These are phyloP conservation scores for Dipodomys merriami DNA, from an alignment of 2,113 vertebrate species.

Conservation along the genomic window DNA sequence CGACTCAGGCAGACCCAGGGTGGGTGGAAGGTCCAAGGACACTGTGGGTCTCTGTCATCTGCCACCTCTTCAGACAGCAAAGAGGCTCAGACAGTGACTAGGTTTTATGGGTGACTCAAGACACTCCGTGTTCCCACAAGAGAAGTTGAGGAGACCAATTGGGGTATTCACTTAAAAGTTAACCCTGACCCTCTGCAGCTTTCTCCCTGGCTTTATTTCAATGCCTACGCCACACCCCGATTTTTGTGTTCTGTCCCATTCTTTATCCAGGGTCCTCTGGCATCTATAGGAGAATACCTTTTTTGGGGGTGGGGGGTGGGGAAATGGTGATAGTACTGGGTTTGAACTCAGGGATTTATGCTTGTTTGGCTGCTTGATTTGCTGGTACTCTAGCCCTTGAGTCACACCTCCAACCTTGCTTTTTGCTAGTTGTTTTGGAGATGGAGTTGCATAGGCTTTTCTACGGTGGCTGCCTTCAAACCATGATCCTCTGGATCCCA, in stretches of 20 bases:
- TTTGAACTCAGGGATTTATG: too few species aligned
- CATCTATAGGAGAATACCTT: not conserved
- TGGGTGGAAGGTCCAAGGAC: not conserved
- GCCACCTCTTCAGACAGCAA: not conserved
- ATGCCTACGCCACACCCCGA: too few species aligned
- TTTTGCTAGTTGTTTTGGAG: too few species aligned
- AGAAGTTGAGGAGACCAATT: not conserved
- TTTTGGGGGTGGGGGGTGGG: not conserved
- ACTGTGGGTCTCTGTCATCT: not conserved
- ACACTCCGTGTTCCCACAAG: too few species aligned
- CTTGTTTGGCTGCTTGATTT: too few species aligned
- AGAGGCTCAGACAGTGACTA: not conserved
- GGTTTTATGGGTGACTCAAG: not conserved
- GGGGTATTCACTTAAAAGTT: too few species aligned
- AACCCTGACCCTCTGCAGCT: not conserved
- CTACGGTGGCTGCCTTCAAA: too few species aligned
- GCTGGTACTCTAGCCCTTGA: too few species aligned
- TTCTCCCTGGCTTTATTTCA: not conserved
- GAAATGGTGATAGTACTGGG: too few species aligned
- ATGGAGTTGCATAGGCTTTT: too few species aligned
- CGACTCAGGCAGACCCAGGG: slow-evolving; percentile 64
- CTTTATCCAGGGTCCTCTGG: not conserved
- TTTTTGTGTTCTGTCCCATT: not conserved
- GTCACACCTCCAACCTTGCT: too few species aligned
- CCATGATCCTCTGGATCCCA: too few species aligned